Evolutionary conservation across 37 sponge, comb jelly and placozoan genomes (phyloP), one percentile per base, ranked within the genome.

Genomic region (Agelas oroides): DNA sequence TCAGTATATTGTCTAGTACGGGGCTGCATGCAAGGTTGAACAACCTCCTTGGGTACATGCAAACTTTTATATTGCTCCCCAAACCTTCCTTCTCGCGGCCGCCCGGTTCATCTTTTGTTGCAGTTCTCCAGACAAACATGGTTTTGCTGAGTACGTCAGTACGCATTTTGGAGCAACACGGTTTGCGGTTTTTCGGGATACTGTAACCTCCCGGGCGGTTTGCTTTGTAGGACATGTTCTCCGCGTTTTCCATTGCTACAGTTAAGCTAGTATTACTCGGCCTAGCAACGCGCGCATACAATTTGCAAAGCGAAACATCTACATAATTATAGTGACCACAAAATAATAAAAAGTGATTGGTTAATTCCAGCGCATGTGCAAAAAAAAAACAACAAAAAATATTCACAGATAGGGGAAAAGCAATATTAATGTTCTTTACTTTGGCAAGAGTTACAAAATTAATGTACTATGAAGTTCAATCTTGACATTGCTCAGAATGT

Each of bases 401-500:
- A n/a, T n/a, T n/a, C n/a, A n/a, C n/a, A n/a, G n/a, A n/a, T n/a
- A n/a, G n/a, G n/a, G n/a, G n/a, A n/a, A n/a, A n/a, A n/a, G n/a
- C n/a, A n/a, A n/a, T n/a, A n/a, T n/a, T n/a, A n/a, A n/a, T n/a
- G n/a, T n/a, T n/a, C n/a, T n/a, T n/a, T n/a, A n/a, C n/a, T n/a
- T n/a, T n/a, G n/a, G n/a, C n/a, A n/a, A n/a, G n/a, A n/a, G n/a
- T n/a, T n/a, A n/a, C n/a, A 66, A 66, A 20, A 31, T 31, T 23
- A 66, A 31, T 66, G 28, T 66, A 66, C 24, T n/a, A 66, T 23
- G 24, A 31, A 15, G 16, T 41, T 58, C 70, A 83, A 30, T 72
- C 65, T 37, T 80, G 64, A 61, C 89, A 89, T 1, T 70, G 35
- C 57, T 84, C 73, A 46, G 72, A 37, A 79, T 90, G 91, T 1